Evolutionary conservation across 1,140 invertebrate genomes (phyloP), one percentile per base, ranked within the genome.

Genomic region (Liolophura sinensis): DNA sequence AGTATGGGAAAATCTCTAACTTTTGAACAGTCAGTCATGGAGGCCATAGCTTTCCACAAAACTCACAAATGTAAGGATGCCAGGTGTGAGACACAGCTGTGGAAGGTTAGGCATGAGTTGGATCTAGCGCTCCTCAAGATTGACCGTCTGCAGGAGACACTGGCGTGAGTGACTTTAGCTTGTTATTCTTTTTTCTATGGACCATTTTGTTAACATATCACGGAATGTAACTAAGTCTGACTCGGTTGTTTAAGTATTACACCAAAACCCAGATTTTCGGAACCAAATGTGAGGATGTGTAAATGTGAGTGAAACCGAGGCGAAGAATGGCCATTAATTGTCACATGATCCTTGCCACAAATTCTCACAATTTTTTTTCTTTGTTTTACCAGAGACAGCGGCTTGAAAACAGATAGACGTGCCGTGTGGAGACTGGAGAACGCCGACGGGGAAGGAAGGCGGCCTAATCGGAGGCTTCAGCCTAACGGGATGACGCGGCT

Each of bases 31-130:
- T 93, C 94, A 49, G 94, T 96, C 1, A 93, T 88, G 76, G 93
- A 96, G 85, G 92, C 93, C 24, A 77, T 82, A 15, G 91, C 92
- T 68, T 87, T 89, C 47, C 72, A 80, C 25, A 83, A 88, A 66
- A 85, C 88, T 67, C 89, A 89, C 76, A 86, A 89, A 65, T 94
- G 92, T 83, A 88, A 89, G 56, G 92, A 94, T 85, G 91, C 92
- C 1, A 89, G 93, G 27, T 86, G 85, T 71, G 84, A 86, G 71
- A 85, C 83, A 15, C 82, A 85, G 60, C 69, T 94, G 22, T 94
- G 93, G 92, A 94, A 94, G 81, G 92, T 93, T 22, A 91, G 91
- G 72, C 91, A 94, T 80, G 93, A 96, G 79, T 86, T 95, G 68
- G 93, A 95, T 79, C 89, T 94, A 82, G 92, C 93, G 0, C 87